Evolutionary conservation across 2,797 vertebrate genomes (phyloP).

Genomic region (Hippocampus kuda): DNA sequence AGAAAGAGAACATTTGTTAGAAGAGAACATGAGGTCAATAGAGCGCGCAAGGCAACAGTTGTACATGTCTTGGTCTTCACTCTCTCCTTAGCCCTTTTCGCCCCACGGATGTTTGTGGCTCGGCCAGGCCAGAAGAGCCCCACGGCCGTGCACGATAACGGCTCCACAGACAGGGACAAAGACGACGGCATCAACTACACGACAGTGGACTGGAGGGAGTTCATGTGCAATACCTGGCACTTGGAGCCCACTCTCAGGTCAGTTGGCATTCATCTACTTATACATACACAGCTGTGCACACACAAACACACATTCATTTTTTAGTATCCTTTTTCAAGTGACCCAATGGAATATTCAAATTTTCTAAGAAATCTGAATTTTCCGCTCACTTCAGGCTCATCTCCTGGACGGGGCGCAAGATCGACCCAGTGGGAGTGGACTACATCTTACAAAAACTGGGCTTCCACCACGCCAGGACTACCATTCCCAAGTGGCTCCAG

Average conservation of each 20-base stretch:
- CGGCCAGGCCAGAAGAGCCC: conserved; percentile 92
- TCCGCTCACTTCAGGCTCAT: conserved; percentile 73
- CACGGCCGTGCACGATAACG: conserved; percentile 74
- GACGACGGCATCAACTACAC: conserved; percentile 85
- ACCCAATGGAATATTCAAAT: too few species aligned
- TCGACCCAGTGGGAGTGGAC: conserved; percentile 95
- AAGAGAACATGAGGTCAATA: not conserved
- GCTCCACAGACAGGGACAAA: conserved; percentile 64
- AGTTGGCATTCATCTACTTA: not conserved
- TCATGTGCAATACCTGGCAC: conserved; percentile 99
- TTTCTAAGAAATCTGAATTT: too few species aligned
- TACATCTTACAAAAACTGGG: conserved; percentile 97
- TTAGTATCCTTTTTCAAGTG: too few species aligned
- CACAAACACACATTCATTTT: too few species aligned
- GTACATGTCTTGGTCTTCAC: not conserved
- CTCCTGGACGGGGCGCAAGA: conserved; percentile 97
- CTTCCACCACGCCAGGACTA: conserved; percentile 97
- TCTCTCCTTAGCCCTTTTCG: conserved; percentile 76
- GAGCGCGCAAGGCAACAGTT: not conserved
- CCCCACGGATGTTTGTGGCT: conserved; percentile 78
- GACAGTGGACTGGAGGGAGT: conserved; percentile 97
- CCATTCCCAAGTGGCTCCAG: conserved; percentile 99
- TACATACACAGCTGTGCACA: too few species aligned
- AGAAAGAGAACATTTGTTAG: not conserved
- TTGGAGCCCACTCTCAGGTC: conserved; percentile 93